These are phyloP conservation scores for Pterois miles DNA, from an alignment of 2,797 vertebrate species.

Conservation along the genomic window DNA sequence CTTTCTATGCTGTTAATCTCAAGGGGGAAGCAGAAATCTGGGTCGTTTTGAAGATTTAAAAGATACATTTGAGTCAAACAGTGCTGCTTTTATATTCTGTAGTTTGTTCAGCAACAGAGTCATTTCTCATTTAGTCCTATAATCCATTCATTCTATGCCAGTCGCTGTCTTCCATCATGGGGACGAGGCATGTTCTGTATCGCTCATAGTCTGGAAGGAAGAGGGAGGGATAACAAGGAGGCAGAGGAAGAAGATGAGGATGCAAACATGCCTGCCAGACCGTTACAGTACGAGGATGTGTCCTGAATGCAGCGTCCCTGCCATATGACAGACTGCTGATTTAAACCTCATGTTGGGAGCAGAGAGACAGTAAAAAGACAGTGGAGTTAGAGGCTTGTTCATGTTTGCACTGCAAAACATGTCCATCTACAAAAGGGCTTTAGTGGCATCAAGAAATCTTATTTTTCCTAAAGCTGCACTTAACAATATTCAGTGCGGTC, in stretches of 20 bases:
- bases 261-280: conserved; percentile 62
- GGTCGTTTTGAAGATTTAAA: conserved; percentile 49
- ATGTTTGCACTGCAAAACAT: conserved; percentile 16
- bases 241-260: conserved; percentile 40
- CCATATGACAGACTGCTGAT: conserved; percentile 65
- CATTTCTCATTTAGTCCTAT: conserved; percentile 20
- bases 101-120: conserved; percentile 19
- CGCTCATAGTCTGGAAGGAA: conserved; percentile 47
- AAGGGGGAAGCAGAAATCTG: conserved; percentile 11
- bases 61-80: conserved; percentile 27
- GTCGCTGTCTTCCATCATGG: conserved; percentile 24
- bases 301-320: conserved; percentile 57
- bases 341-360: conserved; percentile 66
- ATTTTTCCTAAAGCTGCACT: not conserved
- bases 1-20: conserved; percentile 47
- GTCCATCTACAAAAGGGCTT: not conserved
- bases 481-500: not conserved
- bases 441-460: not conserved
- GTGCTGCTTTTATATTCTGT: conserved; percentile 37
- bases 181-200: conserved; percentile 34
- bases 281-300: conserved; percentile 63
- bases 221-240: conserved; percentile 46
- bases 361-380: conserved; percentile 38
- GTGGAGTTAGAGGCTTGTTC: conserved; percentile 10
- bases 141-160: conserved; percentile 37